A percentile compares a stretch with the other conserved stretches of the same genome.
Conservation (phyloP, 2,113 vertebrate genomes). For the Etia nguti region DNA sequence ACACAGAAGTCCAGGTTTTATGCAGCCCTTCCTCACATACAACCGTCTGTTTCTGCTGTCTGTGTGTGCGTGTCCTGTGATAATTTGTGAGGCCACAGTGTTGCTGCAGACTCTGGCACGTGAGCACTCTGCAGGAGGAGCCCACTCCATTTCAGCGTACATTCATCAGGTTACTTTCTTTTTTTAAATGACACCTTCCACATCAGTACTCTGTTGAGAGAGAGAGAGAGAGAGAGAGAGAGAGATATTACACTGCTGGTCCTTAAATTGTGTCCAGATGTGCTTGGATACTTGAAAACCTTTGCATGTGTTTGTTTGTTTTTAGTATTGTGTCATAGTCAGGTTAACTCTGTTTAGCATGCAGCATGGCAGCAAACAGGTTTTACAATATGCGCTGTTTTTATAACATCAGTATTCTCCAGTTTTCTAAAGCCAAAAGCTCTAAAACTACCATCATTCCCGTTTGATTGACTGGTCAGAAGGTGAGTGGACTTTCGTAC, state of each 20-base stretch:
- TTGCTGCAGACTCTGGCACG: background rate
- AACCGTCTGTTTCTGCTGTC: background rate
- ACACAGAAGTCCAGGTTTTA: background rate
- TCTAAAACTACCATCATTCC: background rate
- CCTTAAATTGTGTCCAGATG: conserved; percentile 39
- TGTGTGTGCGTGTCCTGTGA: background rate
- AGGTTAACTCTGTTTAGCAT: background rate
- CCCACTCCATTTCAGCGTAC: background rate
- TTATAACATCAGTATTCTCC: background rate
- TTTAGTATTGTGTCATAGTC: background rate
- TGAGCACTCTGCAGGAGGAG: background rate
- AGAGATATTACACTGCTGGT: background rate
- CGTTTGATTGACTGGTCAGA: background rate
- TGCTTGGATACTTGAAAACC: background rate
- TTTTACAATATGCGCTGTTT: background rate
- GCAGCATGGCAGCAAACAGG: background rate
- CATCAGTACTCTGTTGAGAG: background rate
- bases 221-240: background rate
- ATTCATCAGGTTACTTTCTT: conserved; percentile 10
- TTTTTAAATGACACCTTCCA: background rate
- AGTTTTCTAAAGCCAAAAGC: background rate
- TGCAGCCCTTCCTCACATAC: background rate
- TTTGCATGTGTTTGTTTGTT: background rate
- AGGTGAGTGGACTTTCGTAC: background rate
- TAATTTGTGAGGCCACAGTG: background rate